These are phyloP conservation scores for Trinectes maculatus DNA, from an alignment of 2,113 vertebrate genomes.

Conservation along the genomic window DNA sequence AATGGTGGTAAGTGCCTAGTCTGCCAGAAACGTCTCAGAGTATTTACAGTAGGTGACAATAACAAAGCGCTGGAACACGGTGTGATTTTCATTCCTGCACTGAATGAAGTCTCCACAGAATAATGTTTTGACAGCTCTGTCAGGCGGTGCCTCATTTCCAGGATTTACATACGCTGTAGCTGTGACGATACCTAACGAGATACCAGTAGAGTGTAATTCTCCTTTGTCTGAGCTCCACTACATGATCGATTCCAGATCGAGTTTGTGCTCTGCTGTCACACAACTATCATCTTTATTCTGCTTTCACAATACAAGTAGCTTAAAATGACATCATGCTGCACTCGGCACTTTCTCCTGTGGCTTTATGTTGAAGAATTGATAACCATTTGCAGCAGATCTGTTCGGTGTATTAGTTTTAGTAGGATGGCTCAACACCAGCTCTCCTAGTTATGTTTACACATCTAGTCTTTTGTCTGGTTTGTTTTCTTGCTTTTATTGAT, in stretches of 20 bases:
- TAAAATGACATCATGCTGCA: conserved; percentile 8
- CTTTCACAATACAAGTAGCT: background rate
- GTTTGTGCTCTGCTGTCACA: conserved; percentile 30
- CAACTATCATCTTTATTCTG: conserved; percentile 36
- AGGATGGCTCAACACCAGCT: conserved; percentile 12
- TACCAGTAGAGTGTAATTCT: conserved; percentile 48
- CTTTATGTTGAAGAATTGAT: conserved; percentile 4
- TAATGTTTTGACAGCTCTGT: conserved; percentile 56
- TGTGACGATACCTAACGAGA: conserved; percentile 48
- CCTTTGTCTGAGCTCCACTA: conserved; percentile 37
- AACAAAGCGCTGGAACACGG: conserved; percentile 38
- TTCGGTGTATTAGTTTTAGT: conserved; percentile 7
- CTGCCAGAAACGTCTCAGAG: conserved; percentile 31
- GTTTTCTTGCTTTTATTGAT: conserved; percentile 4
- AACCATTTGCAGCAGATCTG: conserved; percentile 17
- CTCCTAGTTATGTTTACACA: conserved; percentile 11
- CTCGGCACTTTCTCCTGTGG: background rate
- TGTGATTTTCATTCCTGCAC: conserved; percentile 38
- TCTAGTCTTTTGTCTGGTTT: conserved; percentile 21
- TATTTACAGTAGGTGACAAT: conserved; percentile 54
- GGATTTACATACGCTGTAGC: conserved; percentile 58
- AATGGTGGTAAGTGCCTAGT: conserved; percentile 40
- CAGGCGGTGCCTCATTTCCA: conserved; percentile 55
- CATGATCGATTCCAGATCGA: conserved; percentile 38
- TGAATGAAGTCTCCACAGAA: conserved; percentile 53